phyloP scores from a whole-genome alignment of 2,797 vertebrate species.

The Buceros bicornis region DNA sequence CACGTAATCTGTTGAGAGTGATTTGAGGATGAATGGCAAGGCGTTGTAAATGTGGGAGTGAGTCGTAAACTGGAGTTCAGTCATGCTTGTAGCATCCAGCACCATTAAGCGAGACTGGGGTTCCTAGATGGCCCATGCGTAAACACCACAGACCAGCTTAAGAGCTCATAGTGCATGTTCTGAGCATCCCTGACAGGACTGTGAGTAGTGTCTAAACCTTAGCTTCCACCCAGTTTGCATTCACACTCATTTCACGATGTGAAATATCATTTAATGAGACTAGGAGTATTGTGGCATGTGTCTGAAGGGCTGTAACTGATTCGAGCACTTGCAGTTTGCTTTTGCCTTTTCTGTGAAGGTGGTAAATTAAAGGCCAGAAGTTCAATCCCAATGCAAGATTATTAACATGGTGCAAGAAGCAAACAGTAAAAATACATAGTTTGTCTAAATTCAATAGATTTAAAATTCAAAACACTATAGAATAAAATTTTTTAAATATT shows the following conservation, averaged over 20 bases:
- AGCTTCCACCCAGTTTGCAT: neutral
- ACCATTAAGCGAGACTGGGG: neutral
- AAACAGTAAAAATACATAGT: neutral
- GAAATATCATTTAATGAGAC: neutral
- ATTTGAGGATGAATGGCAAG: neutral
- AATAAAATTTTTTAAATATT: neutral
- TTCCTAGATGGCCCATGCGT: neutral
- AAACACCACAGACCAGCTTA: neutral
- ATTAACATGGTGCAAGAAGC: neutral
- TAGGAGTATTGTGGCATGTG: neutral
- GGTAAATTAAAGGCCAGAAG: neutral
- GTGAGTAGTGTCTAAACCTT: neutral
- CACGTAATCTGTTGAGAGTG: neutral
- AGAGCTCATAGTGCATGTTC: neutral
- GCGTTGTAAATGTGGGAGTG: neutral
- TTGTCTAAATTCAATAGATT: neutral
- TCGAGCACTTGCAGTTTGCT: neutral
- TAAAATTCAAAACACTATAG: neutral
- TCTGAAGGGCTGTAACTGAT: neutral
- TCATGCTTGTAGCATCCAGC: neutral
- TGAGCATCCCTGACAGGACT: neutral
- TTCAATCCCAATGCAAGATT: neutral
- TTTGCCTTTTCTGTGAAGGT: neutral
- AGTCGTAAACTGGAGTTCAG: neutral
- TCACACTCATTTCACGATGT: neutral